phyloP scores from a whole-genome alignment of 2,888 invertebrate genomes.

The Drosophila yooni region DNA sequence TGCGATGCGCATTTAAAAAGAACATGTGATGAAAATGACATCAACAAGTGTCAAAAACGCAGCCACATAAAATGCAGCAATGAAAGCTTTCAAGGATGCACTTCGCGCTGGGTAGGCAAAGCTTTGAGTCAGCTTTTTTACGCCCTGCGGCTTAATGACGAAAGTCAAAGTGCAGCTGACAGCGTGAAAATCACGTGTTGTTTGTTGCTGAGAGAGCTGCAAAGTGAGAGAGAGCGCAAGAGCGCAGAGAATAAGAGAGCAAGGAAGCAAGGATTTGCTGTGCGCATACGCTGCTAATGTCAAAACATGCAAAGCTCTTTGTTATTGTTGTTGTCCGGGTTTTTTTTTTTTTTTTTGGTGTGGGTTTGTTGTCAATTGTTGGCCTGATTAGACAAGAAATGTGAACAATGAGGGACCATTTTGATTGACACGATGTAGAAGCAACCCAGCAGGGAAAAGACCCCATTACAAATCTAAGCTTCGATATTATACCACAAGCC shows the following conservation, averaged over 20 bases:
- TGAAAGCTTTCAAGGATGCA: conserved; percentile 48
- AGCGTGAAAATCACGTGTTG: conserved; percentile 57
- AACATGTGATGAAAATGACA: conserved; percentile 34
- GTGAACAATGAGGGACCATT: conserved; percentile 26
- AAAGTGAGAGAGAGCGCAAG: conserved; percentile 1
- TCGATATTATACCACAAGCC: neutral
- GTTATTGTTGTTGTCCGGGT: conserved; percentile 17
- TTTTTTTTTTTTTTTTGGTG: conserved; percentile 18
- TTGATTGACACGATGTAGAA: conserved; percentile 63
- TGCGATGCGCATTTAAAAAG: neutral
- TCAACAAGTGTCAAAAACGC: conserved; percentile 63
- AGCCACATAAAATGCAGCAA: conserved; percentile 7
- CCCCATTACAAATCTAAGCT: neutral
- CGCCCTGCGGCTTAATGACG: conserved; percentile 24
- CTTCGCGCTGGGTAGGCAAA: conserved; percentile 20
- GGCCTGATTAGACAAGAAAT: conserved; percentile 66
- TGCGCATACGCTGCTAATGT: conserved; percentile 64
- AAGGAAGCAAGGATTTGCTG: conserved; percentile 13
- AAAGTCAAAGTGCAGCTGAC: conserved; percentile 53
- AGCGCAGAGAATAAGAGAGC: conserved; percentile 4
- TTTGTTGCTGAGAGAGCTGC: conserved; percentile 1
- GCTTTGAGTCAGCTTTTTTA: conserved; percentile 43
- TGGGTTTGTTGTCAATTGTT: conserved; percentile 66
- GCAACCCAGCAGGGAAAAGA: conserved; percentile 2
- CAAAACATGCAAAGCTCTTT: conserved; percentile 54